These are phyloP conservation scores for Punctoribates punctum DNA, from an alignment of 2,888 invertebrate genomes.

Conservation along the genomic window DNA sequence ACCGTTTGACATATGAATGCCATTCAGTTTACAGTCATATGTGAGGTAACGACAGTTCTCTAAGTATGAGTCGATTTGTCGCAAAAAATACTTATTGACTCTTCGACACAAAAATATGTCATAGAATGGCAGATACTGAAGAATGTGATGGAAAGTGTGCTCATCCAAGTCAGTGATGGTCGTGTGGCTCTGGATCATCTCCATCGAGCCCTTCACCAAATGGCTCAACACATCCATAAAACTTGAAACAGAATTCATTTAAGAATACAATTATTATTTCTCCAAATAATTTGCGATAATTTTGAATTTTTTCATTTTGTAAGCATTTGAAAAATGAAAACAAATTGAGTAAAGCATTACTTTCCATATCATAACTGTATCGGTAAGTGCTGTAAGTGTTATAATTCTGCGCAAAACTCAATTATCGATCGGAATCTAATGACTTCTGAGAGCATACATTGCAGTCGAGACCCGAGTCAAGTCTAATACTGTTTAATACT, in stretches of 20 bases:
- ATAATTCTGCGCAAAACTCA: too few species aligned
- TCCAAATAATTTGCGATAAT: too few species aligned
- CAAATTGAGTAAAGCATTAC: too few species aligned
- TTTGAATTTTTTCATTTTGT: too few species aligned
- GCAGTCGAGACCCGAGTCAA: too few species aligned
- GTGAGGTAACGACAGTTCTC: slow-evolving; percentile 3
- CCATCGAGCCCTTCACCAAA: slow-evolving; percentile 23
- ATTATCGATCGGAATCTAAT: too few species aligned
- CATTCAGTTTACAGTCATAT: slow-evolving; percentile 34
- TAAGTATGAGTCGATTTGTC: slow-evolving; percentile 12
- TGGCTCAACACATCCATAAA: slow-evolving; percentile 24
- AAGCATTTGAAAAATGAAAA: too few species aligned
- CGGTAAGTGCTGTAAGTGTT: too few species aligned
- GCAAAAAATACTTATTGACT: slow-evolving; percentile 25
- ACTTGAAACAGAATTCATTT: not conserved
- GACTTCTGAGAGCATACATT: too few species aligned
- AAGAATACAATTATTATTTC: too few species aligned
- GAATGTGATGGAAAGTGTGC: slow-evolving; percentile 32
- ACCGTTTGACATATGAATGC: slow-evolving; percentile 30
- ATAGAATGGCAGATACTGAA: slow-evolving; percentile 1
- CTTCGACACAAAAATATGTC: slow-evolving; percentile 33
- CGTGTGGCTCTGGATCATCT: not conserved
- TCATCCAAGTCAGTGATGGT: slow-evolving; percentile 38
- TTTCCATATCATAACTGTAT: too few species aligned
- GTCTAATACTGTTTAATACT: too few species aligned